Base-by-base conservation (phyloP, 2,113 vertebrate species). In the Peromyscus maniculatus region DNA sequence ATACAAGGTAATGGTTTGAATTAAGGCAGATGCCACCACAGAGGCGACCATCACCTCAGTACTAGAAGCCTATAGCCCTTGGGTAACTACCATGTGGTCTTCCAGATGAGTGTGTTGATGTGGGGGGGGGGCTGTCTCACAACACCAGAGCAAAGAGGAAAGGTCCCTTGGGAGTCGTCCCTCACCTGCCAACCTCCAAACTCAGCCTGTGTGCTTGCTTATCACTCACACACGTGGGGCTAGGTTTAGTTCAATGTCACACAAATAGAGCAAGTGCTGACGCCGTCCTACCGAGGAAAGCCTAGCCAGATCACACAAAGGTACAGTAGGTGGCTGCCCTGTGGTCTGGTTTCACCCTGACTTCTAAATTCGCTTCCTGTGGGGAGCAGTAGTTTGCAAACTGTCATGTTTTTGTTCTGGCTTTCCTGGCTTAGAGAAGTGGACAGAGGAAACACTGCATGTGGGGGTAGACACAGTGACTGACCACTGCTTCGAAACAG, bases 1-100 rank as follows among this genome's bases (percentile, higher is more conserved):
- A 10, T 1, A 16, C 62, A 16, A 93, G n/a, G 91, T 26, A 1
- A 13, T 22, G 28, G 52, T 46, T 64, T 49, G 26, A 10, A 46
- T 36, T 0, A 46, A 82, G 33, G 77, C 66, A 3, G 5, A 39
- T 1, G 43, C 8, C 16, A 39, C 7, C 5, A 21, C 1, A 16
- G 19, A 82, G 55, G 17, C 0, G 0, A 72, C 4, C 52, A 4
- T 3, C 2, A 0, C 28, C 19, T 1, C 3, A 10, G 24, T 1
- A 49, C 62, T 3, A 0, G 26, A 43, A 2, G 2, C 2, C 33
- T 1, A 28, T 1, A 31, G 0, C 15, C n/a, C 57, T 46, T 28
- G 26, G 59, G 15, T 24, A 66, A 33, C 28, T 0, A 52, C 22
- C 0, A 5, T 2, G 17, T 33, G 12, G 24, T 0, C 3, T 59